phyloP scores from a whole-genome alignment of 2,113 vertebrate genomes.

The Plecotus auritus region DNA sequence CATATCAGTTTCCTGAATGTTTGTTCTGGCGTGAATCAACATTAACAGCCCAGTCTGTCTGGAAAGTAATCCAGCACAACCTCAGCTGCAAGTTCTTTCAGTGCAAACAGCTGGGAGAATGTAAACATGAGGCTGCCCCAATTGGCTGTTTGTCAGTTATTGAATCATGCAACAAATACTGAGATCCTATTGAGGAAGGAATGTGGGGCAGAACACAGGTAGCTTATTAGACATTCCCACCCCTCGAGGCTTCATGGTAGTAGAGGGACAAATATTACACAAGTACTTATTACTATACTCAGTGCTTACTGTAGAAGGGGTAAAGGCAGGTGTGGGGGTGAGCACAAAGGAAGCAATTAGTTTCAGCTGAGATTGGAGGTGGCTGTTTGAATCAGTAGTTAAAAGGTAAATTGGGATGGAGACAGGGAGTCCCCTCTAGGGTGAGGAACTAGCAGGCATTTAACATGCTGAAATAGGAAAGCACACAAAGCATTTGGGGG shows the following conservation, averaged over 20 bases:
- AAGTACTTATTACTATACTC: neutral
- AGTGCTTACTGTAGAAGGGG: neutral
- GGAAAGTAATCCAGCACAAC: neutral
- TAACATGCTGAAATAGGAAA: neutral
- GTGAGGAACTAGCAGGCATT: neutral
- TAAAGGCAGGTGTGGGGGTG: neutral
- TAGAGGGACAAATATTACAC: neutral
- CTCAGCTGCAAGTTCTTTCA: neutral
- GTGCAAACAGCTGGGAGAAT: neutral
- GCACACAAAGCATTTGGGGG: neutral
- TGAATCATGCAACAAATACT: neutral
- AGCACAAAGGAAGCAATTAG: neutral
- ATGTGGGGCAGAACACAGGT: neutral
- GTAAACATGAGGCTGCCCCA: slow-evolving; percentile 30
- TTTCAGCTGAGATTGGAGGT: neutral
- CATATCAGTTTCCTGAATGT: neutral
- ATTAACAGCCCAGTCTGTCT: neutral
- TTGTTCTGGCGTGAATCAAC: neutral
- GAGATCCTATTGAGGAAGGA: neutral
- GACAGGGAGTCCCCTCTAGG: neutral
- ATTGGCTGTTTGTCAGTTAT: slow-evolving; percentile 17
- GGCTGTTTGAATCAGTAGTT: neutral
- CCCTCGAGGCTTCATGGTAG: neutral
- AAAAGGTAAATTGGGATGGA: neutral
- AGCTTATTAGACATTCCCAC: neutral